Evolutionary conservation across 1,140 invertebrate genomes (phyloP), one percentile per base, ranked within the genome.

Genomic region (Harpegnathos saltator): DNA sequence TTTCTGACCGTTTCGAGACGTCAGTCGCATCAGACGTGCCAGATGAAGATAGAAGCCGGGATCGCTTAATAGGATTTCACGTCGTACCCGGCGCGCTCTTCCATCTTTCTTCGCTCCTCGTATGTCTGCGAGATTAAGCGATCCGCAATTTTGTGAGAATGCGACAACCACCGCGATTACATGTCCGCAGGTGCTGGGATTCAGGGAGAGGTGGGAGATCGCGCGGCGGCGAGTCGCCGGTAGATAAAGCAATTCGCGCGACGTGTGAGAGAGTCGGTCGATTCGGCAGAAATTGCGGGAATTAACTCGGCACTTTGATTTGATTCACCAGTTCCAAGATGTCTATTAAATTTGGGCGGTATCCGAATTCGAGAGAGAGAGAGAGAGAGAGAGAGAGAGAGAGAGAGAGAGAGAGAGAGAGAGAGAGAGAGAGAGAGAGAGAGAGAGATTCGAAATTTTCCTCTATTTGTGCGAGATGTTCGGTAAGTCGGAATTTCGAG

Each of bases 61-160:
- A 85, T 73, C 65, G 72, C 72, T 88, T 88, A 86, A 87, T 87
- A 84, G 81, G 81, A 86, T 86, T 86, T 88, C 81, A 48, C 74
- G 26, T 77, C 66, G 33, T 38, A 22, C 54, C 33, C 38, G 48
- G 19, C 19, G 56, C 33, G 24, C 52, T 52, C 44, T 50, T 54
- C 72, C 48, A 69, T 69, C 72, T 58, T 74, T 65, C 83, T 63
- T 69, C 56, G 54, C 22, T 68, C 26, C 63, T 69, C 50, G 63
- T 44, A 77, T 59, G 19, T 75, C 59, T 48, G 54, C 65, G 65
- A 69, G 65, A 80, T 80, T 80, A 80, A 80, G 24, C 65, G 74
- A 66, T 77, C 24, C 65, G 52, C 52, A 80, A 80, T 80, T 58
- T 80, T 58, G 75, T 52, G 65, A 80, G 33, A 80, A 80, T 48